Evolutionary conservation across 2,888 invertebrate genomes (phyloP).

Genomic region (Ceriagrion tenellum): DNA sequence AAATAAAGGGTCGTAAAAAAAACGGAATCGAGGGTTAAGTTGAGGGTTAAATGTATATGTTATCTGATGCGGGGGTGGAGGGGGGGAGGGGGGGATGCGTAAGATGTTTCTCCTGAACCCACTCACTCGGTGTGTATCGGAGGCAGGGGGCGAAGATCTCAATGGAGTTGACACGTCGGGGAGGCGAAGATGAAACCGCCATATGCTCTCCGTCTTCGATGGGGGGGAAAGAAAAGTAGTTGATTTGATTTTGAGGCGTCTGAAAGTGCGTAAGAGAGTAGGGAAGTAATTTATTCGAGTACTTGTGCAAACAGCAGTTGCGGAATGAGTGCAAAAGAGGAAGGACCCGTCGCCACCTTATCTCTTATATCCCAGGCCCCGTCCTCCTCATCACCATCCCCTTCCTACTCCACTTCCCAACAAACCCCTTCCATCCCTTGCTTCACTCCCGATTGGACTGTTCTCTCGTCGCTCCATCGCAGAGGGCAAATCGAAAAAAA

Average conservation of each 20-base stretch:
- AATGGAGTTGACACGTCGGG: background rate
- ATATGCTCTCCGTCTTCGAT: background rate
- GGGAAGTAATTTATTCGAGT: background rate
- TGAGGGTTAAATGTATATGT: background rate
- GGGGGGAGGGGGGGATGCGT: background rate
- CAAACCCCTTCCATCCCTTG: too few species aligned
- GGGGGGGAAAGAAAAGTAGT: background rate
- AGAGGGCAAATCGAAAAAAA: too few species aligned
- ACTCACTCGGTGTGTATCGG: background rate
- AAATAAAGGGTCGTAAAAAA: too few species aligned
- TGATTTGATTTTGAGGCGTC: background rate
- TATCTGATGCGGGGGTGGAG: background rate
- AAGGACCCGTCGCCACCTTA: too few species aligned
- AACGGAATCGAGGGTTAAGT: too few species aligned
- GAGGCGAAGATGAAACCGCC: background rate
- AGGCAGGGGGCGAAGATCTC: too few species aligned
- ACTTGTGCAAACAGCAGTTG: background rate
- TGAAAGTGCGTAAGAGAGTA: background rate
- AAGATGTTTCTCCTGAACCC: background rate
- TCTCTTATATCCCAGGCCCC: too few species aligned
- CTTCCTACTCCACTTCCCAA: too few species aligned
- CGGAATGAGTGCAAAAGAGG: background rate
- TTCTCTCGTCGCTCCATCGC: too few species aligned
- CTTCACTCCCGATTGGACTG: too few species aligned
- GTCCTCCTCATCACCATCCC: too few species aligned